Percentiles rank a stretch among this genome's conserved stretches.
Evolutionary conservation across 2,113 vertebrate genomes (phyloP).

Genomic region (Scytalopus superciliaris): DNA sequence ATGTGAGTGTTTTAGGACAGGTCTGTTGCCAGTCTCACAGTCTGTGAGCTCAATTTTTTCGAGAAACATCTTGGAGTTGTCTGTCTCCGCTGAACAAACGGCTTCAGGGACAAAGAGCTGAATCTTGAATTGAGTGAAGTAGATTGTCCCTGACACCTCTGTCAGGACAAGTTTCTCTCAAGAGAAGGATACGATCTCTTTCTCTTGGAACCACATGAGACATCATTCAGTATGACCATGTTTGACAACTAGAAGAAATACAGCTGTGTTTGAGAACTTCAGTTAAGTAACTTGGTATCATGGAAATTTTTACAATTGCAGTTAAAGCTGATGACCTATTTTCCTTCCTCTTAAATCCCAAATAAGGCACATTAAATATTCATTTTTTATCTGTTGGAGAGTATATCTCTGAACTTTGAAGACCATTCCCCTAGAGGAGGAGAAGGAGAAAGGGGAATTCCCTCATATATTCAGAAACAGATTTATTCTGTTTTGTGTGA

Average conservation of each 20-base stretch:
- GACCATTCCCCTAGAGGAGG: not conserved
- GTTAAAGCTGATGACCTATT: not conserved
- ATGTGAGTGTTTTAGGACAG: not conserved
- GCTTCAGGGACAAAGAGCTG: conserved; percentile 27
- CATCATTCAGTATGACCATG: not conserved
- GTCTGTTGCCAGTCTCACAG: not conserved
- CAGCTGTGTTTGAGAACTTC: not conserved
- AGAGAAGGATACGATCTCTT: not conserved
- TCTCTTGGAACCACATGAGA: not conserved
- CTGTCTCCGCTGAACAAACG: not conserved
- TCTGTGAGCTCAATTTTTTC: not conserved
- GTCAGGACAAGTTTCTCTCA: conserved; percentile 50
- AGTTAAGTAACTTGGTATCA: not conserved
- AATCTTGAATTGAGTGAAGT: conserved; percentile 29
- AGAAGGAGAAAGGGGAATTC: not conserved
- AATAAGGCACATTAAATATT: not conserved
- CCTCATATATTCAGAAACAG: not conserved
- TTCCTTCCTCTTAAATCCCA: conserved; percentile 1
- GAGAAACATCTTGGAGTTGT: conserved; percentile 47
- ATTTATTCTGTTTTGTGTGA: not conserved
- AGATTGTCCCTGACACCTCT: conserved; percentile 51
- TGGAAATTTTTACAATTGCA: not conserved
- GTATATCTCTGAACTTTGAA: not conserved
- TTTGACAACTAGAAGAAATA: conserved; percentile 1
- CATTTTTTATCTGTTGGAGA: not conserved